These are phyloP conservation scores for Galleria mellonella DNA, from an alignment of 1,140 invertebrate genomes.

Conservation along the genomic window DNA sequence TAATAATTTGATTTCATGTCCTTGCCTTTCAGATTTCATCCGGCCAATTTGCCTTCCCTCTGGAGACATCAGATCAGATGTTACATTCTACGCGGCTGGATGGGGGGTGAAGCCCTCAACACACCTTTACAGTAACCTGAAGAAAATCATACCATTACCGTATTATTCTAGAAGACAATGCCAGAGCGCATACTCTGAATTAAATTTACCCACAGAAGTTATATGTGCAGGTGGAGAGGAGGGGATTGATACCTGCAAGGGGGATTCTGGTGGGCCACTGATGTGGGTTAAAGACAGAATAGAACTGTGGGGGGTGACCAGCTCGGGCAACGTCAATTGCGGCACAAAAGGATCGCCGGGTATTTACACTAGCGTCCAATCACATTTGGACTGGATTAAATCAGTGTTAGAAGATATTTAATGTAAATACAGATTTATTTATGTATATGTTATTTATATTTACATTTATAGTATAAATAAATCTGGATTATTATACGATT, in stretches of 20 bases:
- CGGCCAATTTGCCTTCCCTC: conserved; percentile 22
- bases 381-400: neutral
- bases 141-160: conserved; percentile 10
- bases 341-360: neutral
- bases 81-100: conserved; percentile 13
- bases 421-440: no score
- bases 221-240: conserved; percentile 12
- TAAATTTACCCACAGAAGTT: neutral
- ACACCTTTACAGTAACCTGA: neutral
- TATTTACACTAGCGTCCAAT: neutral
- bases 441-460: no score
- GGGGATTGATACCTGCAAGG: conserved; percentile 10
- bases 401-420: no score
- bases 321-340: neutral
- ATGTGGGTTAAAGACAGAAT: neutral
- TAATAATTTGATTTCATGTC: no score
- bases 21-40: conserved; percentile 31
- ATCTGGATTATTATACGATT: no score
- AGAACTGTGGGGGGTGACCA: neutral
- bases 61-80: neutral
- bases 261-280: conserved; percentile 13
- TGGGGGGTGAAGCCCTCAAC: conserved; percentile 11
- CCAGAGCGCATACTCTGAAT: conserved; percentile 43
- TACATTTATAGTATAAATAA: no score
- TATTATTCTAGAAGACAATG: conserved; percentile 49